Percentiles rank a stretch among this genome's conserved stretches.
phyloP scores from a whole-genome alignment of 2,888 invertebrate genomes.

The Nowickia ferox region DNA sequence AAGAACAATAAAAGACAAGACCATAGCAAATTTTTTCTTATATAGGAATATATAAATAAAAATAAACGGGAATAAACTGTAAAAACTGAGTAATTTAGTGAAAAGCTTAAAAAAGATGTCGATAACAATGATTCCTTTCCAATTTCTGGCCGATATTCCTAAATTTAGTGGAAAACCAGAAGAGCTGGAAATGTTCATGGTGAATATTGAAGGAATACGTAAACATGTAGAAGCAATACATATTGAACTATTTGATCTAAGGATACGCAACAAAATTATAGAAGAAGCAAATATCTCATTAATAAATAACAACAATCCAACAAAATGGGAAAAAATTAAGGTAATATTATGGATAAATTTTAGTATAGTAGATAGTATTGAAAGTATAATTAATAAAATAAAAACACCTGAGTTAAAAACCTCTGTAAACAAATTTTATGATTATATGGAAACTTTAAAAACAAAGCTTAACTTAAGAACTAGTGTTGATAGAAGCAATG shows the following conservation, averaged over 20 bases:
- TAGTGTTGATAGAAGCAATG: slow-evolving; percentile 16
- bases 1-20: too few relatives aligned
- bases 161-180: too few relatives aligned
- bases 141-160: too few relatives aligned
- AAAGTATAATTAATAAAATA: slow-evolving; percentile 42
- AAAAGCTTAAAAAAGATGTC: too few relatives aligned
- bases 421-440: slow-evolving; percentile 29
- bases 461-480: slow-evolving; percentile 55
- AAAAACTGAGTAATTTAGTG: too few relatives aligned
- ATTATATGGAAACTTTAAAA: neutral
- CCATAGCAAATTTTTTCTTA: too few relatives aligned
- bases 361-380: slow-evolving; percentile 41
- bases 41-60: too few relatives aligned
- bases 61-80: too few relatives aligned
- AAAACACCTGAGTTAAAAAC: slow-evolving; percentile 43
- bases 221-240: slow-evolving; percentile 23
- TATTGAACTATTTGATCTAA: slow-evolving; percentile 18
- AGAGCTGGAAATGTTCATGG: slow-evolving; percentile 1
- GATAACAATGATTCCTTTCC: too few relatives aligned
- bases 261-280: slow-evolving; percentile 27
- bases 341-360: slow-evolving; percentile 23
- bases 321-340: neutral
- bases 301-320: slow-evolving; percentile 26
- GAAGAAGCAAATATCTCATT: neutral
- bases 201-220: too few relatives aligned